Evolutionary conservation across 2,888 invertebrate species (phyloP), one percentile per base, ranked within the genome.

Genomic region (Salticus scenicus): DNA sequence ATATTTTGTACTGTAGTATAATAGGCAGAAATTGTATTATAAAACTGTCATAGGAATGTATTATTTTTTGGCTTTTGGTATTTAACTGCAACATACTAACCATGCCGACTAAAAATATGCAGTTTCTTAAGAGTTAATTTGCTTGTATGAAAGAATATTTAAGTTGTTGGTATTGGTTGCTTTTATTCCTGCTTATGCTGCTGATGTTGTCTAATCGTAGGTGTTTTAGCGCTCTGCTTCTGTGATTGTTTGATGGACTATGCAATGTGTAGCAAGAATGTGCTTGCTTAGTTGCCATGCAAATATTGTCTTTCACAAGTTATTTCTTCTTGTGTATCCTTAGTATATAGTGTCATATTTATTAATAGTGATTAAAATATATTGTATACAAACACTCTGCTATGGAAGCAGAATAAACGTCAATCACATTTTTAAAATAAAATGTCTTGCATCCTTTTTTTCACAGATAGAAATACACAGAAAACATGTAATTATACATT

Each of bases 361-460:
- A 85, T 85, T 85, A 79, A 70, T 85, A 85, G 84, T 85, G 79
- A 85, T 85, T 79, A 84, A 79, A 85, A 79, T 85, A 85, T 85
- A 85, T 85, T 85, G 84, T 85, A 85, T 79, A 85, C 84, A 85
- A 85, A 85, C 84, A 74, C 78, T 79, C 84, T 85, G 84, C 84
- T 79, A 69, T 85, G 84, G 74, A 85, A 85, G 84, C 84, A 85
- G 84, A 85, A 85, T 79, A 85, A 85, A 85, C 84, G 78, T 85
- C 78, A 85, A 85, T 85, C 84, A 85, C 84, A 85, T 85, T 85
- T 85, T 85, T 78, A 74, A 85, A 85, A 72, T 66, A 76, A 73
- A 42, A 30, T 73, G 66, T 76, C 76, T 76, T 71, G 76, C 78
- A 64, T 77, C 51, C 76, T 77, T 57, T 24, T 73, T 84, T 17